Conservation (phyloP, 2,888 invertebrate genomes). For the Leucania comma region DNA sequence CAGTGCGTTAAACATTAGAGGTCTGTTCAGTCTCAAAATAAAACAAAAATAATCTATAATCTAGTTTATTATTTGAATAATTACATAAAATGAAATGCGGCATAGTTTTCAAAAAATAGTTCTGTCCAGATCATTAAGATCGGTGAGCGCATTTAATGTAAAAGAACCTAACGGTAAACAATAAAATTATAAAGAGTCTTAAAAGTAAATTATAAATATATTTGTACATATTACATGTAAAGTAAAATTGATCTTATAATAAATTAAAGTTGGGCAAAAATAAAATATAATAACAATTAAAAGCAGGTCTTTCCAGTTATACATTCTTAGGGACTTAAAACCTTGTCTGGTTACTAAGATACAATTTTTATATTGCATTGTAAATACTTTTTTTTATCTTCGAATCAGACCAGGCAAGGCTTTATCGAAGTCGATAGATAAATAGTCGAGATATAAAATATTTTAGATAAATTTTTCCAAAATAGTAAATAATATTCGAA, state of each 20-base stretch:
- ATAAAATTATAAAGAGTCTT: conserved; percentile 26
- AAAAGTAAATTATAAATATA: conserved; percentile 38
- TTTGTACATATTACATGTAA: conserved; percentile 45
- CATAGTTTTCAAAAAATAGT: conserved; percentile 21
- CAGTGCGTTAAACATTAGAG: not conserved
- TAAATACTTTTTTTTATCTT: conserved; percentile 7
- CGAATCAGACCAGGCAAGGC: conserved; percentile 22
- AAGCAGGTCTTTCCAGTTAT: not conserved
- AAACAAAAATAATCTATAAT: conserved; percentile 20
- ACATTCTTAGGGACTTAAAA: not conserved
- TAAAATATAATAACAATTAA: conserved; percentile 20
- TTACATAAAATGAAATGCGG: conserved; percentile 36
- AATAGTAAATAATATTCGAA: conserved; percentile 38
- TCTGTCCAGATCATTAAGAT: not conserved
- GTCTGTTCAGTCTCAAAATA: not conserved
- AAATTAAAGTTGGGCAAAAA: conserved; percentile 31
- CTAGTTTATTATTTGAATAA: conserved; percentile 32
- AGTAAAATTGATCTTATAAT: conserved; percentile 59
- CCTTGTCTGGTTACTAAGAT: conserved; percentile 18
- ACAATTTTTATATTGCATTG: conserved; percentile 6
- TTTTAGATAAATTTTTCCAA: conserved; percentile 4
- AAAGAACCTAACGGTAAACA: conserved; percentile 20
- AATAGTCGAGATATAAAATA: conserved; percentile 34
- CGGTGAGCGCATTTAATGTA: conserved; percentile 17
- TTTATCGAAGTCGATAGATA: conserved; percentile 52